Evolutionary conservation across 2,797 vertebrate species (phyloP).

Genomic region (Enteromius paludinosus): DNA sequence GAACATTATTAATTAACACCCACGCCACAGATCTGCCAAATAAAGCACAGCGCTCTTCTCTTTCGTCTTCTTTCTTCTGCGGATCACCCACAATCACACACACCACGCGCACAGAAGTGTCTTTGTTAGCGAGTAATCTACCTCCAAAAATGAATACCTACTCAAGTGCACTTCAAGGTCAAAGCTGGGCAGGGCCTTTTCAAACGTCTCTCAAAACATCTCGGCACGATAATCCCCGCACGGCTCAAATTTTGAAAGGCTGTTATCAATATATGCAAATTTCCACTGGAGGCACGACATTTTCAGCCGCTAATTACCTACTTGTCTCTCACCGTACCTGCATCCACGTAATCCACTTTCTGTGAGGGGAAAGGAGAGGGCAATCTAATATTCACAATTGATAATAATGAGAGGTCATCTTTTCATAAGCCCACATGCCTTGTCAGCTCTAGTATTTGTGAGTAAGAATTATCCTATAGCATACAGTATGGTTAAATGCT

Average conservation of each 20-base stretch:
- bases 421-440: constrained; percentile 8
- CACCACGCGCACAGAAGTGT: constrained; percentile 31
- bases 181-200: constrained; percentile 55
- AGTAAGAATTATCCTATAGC: background rate
- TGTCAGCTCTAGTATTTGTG: background rate
- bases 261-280: constrained; percentile 64
- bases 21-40: constrained; percentile 57
- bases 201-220: constrained; percentile 65
- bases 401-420: constrained; percentile 34
- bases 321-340: constrained; percentile 62
- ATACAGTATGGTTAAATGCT: background rate
- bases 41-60: constrained; percentile 50
- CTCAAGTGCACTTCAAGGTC: constrained; percentile 62
- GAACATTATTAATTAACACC: constrained; percentile 65
- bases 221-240: constrained; percentile 60
- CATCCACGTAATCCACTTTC: constrained; percentile 53
- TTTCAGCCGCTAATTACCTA: constrained; percentile 69
- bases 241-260: constrained; percentile 64
- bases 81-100: constrained; percentile 38
- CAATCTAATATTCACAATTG: constrained; percentile 29
- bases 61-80: constrained; percentile 34
- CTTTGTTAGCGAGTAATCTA: constrained; percentile 40
- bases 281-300: constrained; percentile 63
- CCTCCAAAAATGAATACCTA: constrained; percentile 43
- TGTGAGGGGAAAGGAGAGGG: constrained; percentile 43